phyloP scores from a whole-genome alignment of 1,140 invertebrate species.

The honey bee (Apis mellifera) region DNA sequence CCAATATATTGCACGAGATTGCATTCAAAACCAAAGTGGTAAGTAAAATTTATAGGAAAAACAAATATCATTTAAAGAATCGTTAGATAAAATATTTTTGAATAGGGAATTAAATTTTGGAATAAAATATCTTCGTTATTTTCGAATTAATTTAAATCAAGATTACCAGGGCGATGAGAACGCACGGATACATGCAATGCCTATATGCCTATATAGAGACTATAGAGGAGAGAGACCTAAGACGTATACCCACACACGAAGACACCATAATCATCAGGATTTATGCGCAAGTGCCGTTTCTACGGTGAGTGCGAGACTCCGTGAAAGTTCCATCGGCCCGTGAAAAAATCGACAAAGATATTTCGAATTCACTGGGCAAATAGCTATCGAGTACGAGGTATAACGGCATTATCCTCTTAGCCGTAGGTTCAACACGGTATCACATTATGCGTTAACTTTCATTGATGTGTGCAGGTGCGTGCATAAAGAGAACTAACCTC shows the following conservation, averaged over 20 bases:
- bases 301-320: conserved; percentile 37
- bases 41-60: too few relatives aligned
- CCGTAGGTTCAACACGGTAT: conserved; percentile 32
- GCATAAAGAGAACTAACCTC: conserved; percentile 52
- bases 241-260: background rate
- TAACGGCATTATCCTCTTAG: conserved; percentile 63
- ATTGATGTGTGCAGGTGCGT: conserved; percentile 65
- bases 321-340: conserved; percentile 47
- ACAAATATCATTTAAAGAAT: too few relatives aligned
- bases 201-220: too few relatives aligned
- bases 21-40: background rate
- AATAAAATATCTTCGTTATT: too few relatives aligned
- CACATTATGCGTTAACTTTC: conserved; percentile 63
- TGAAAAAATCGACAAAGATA: conserved; percentile 65
- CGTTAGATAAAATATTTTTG: too few relatives aligned
- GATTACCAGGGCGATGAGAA: too few relatives aligned
- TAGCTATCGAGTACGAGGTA: conserved; percentile 30
- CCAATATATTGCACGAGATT: background rate
- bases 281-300: conserved; percentile 39
- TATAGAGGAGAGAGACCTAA: background rate
- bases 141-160: too few relatives aligned
- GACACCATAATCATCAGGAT: conserved; percentile 43
- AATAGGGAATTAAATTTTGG: too few relatives aligned
- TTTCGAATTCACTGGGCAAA: conserved; percentile 65
- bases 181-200: too few relatives aligned